Evolutionary conservation across 2,797 vertebrate species (phyloP).

Genomic region (Micropoecilia bifurca): DNA sequence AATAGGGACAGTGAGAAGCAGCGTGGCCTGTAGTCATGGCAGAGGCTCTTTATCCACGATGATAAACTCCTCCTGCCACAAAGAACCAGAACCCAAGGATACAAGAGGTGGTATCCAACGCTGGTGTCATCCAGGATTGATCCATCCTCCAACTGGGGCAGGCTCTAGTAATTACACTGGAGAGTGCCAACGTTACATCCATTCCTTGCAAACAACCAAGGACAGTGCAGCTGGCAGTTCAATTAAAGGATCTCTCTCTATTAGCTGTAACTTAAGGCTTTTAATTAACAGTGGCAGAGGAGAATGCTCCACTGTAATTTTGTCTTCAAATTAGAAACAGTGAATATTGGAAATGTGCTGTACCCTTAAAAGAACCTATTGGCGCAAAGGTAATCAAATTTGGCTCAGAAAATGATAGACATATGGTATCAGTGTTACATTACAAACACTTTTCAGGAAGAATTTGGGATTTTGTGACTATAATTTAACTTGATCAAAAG

Average conservation of each 20-base stretch:
- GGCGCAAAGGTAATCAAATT: background rate
- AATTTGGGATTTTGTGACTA: background rate
- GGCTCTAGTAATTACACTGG: conserved; percentile 68
- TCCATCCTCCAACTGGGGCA: conserved; percentile 51
- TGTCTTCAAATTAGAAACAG: conserved; percentile 20
- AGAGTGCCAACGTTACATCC: conserved; percentile 51
- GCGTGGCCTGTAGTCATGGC: conserved; percentile 45
- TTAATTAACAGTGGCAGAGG: conserved; percentile 54
- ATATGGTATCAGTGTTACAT: background rate
- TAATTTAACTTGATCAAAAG: background rate
- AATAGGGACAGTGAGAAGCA: conserved; percentile 38
- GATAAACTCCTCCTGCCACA: conserved; percentile 59
- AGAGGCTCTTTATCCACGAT: conserved; percentile 52
- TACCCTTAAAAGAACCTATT: background rate
- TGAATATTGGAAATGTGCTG: conserved; percentile 14
- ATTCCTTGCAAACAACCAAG: conserved; percentile 58
- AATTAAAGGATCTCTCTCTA: conserved; percentile 63
- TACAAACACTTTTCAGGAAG: background rate
- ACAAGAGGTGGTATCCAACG: conserved; percentile 48
- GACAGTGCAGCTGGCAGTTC: conserved; percentile 64
- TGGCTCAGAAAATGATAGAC: background rate
- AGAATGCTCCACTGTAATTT: conserved; percentile 15
- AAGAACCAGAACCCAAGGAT: conserved; percentile 55
- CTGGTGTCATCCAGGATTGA: conserved; percentile 63
- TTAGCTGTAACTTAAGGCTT: conserved; percentile 51